Percentiles rank a stretch among this genome's conserved stretches.
Evolutionary conservation across 2,888 invertebrate species (phyloP).

Genomic region (Phyllotreta striolata): DNA sequence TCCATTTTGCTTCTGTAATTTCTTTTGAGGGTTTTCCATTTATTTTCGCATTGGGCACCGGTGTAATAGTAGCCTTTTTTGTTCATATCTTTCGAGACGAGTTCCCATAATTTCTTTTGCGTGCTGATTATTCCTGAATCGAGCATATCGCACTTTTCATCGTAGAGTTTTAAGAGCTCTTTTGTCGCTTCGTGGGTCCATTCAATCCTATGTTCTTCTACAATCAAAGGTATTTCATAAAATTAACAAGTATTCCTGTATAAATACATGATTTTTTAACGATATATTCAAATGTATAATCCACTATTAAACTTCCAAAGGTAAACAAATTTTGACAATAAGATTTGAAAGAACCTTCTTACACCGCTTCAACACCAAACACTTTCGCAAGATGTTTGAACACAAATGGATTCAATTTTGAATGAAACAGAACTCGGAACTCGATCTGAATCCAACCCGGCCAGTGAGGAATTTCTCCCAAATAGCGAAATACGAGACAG

Average conservation of each 20-base stretch:
- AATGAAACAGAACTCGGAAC: not conserved
- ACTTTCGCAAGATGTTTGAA: too few relatives aligned
- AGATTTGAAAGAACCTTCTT: too few relatives aligned
- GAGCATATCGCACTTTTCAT: slow-evolving; percentile 42
- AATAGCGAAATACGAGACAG: slow-evolving; percentile 2
- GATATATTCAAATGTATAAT: slow-evolving; percentile 1
- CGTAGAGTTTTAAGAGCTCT: slow-evolving; percentile 41
- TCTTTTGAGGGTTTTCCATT: slow-evolving; percentile 43
- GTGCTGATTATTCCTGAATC: slow-evolving; percentile 43
- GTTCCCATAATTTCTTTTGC: slow-evolving; percentile 42
- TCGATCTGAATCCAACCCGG: slow-evolving; percentile 2
- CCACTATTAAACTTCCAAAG: not conserved
- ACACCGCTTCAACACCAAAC: too few relatives aligned
- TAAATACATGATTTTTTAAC: not conserved
- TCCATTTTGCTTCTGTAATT: slow-evolving; percentile 37
- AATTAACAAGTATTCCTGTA: too few relatives aligned
- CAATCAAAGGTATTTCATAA: not conserved
- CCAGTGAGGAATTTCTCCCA: not conserved
- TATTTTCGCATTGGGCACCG: slow-evolving; percentile 39
- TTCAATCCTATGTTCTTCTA: slow-evolving; percentile 39
- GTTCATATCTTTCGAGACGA: slow-evolving; percentile 40
- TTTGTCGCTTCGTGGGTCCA: slow-evolving; percentile 41
- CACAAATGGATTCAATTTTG: too few relatives aligned
- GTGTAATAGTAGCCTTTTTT: slow-evolving; percentile 38
- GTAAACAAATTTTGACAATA: too few relatives aligned